A percentile compares a stretch with the other conserved stretches of the same genome.
Conservation (phyloP, 2,797 vertebrate species). For the Apodemus agrarius region DNA sequence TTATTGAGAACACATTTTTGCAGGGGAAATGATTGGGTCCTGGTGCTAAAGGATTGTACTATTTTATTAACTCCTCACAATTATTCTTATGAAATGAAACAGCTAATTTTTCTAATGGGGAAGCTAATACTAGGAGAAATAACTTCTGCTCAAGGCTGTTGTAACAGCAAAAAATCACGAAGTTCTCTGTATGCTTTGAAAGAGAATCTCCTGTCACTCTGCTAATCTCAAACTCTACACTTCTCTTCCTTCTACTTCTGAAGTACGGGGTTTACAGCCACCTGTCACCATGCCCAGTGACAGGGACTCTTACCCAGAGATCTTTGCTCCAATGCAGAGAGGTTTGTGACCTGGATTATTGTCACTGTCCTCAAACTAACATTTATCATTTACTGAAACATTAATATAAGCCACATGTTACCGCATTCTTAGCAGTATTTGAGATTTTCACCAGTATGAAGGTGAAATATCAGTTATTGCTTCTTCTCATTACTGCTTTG, state of each 20-base stretch:
- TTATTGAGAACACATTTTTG: slow-evolving; percentile 38
- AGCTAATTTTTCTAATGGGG: not conserved
- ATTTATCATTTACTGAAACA: not conserved
- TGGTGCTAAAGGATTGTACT: slow-evolving; percentile 21
- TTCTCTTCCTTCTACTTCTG: not conserved
- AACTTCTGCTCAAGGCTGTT: not conserved
- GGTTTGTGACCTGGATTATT: not conserved
- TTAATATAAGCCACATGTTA: not conserved
- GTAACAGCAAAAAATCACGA: not conserved
- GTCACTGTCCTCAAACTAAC: not conserved
- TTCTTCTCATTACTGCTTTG: not conserved
- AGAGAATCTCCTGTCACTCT: too few relatives aligned
- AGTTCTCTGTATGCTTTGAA: not conserved
- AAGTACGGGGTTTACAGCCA: not conserved
- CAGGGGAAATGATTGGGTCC: slow-evolving; percentile 51
- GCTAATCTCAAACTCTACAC: not conserved
- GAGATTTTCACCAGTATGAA: not conserved
- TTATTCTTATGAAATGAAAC: not conserved
- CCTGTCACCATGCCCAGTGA: not conserved
- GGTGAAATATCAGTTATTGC: too few relatives aligned
- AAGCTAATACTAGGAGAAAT: not conserved
- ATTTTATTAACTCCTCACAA: not conserved
- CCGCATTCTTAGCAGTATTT: not conserved
- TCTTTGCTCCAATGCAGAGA: not conserved
- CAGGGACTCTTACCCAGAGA: not conserved